These are phyloP conservation scores for Hemaris fuciformis DNA, from an alignment of 2,888 invertebrate genomes.

Conservation along the genomic window DNA sequence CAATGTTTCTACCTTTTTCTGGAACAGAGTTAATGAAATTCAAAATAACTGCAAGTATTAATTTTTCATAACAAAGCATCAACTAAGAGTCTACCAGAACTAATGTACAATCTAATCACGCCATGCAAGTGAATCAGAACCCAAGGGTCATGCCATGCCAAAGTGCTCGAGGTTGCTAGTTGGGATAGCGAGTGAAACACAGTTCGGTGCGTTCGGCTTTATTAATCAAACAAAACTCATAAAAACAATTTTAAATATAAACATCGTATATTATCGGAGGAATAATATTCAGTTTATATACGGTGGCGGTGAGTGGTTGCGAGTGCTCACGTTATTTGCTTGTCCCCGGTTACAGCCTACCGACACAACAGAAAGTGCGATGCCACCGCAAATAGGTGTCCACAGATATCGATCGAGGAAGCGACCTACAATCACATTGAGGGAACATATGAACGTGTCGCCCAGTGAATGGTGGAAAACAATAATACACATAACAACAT, in stretches of 20 bases:
- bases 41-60: slow-evolving; percentile 9
- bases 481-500: slow-evolving; percentile 78
- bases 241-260: slow-evolving; percentile 38
- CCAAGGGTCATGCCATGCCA: slow-evolving; percentile 71
- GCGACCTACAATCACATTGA: slow-evolving; percentile 46
- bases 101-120: slow-evolving; percentile 34
- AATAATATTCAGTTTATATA: slow-evolving; percentile 54
- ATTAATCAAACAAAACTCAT: slow-evolving; percentile 64
- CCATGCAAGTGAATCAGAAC: slow-evolving; percentile 67
- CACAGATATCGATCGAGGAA: slow-evolving; percentile 46
- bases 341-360: slow-evolving; percentile 11
- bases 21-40: neutral
- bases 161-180: slow-evolving; percentile 65
- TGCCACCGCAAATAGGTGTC: slow-evolving; percentile 53
- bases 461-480: slow-evolving; percentile 72
- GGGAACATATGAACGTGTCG: slow-evolving; percentile 53
- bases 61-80: slow-evolving; percentile 44
- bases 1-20: neutral
- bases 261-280: slow-evolving; percentile 61
- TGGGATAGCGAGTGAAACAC: slow-evolving; percentile 79
- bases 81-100: slow-evolving; percentile 31
- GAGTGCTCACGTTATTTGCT: slow-evolving; percentile 53
- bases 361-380: slow-evolving; percentile 36
- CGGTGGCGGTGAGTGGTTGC: slow-evolving; percentile 58
- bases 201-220: slow-evolving; percentile 77